A percentile compares a stretch with the other conserved stretches of the same genome.
These are phyloP conservation scores for Seriola rivoliana DNA, from an alignment of 2,113 vertebrate species.

Conservation along the genomic window DNA sequence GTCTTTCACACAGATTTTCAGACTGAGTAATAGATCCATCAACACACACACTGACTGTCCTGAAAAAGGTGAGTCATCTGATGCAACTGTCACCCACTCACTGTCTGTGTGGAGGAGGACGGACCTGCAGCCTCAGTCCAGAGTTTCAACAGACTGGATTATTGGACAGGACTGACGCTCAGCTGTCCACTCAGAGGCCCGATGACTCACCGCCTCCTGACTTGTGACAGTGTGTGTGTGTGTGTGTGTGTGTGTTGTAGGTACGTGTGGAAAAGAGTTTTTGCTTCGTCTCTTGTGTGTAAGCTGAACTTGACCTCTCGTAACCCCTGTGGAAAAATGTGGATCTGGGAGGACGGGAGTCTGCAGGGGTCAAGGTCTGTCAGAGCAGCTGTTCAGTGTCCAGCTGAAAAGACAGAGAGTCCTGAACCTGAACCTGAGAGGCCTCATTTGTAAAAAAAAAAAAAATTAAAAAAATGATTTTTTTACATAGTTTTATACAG, in stretches of 20 bases:
- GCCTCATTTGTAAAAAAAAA: background rate
- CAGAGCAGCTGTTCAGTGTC: conserved; percentile 41
- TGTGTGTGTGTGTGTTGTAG: background rate
- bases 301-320: conserved; percentile 47
- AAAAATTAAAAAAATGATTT: no score
- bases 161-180: conserved; percentile 38
- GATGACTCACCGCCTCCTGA: conserved; percentile 74
- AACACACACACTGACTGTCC: conserved; percentile 17
- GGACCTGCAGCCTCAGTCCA: conserved; percentile 35
- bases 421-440: conserved; percentile 1
- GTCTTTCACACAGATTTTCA: background rate
- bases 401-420: conserved; percentile 21
- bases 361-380: conserved; percentile 42
- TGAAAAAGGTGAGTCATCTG: conserved; percentile 58
- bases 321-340: conserved; percentile 69
- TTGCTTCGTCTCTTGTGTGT: background rate
- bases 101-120: conserved; percentile 45
- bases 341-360: conserved; percentile 45
- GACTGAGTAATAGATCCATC: conserved; percentile 19
- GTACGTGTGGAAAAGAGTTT: conserved; percentile 20
- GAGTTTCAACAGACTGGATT: conserved; percentile 64
- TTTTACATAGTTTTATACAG: background rate
- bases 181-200: conserved; percentile 45
- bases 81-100: conserved; percentile 47
- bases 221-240: conserved; percentile 15